Evolutionary conservation across 2,888 invertebrate genomes (phyloP).

Genomic region (Spilosoma lubricipeda): DNA sequence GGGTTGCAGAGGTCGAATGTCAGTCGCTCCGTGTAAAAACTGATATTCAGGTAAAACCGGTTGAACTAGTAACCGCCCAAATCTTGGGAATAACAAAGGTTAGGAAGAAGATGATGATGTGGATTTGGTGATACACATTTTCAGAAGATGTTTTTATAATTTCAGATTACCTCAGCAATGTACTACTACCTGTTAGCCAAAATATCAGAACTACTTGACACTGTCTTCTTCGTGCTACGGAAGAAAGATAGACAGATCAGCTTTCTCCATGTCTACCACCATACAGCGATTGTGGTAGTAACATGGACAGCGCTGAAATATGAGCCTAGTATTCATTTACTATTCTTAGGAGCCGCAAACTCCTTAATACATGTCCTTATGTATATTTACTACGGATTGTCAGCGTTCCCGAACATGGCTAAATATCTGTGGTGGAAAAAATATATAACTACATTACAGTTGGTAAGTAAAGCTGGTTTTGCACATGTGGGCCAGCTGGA

Average conservation of each 20-base stretch:
- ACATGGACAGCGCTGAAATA: constrained; percentile 85
- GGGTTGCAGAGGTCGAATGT: no score
- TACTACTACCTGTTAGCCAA: constrained; percentile 88
- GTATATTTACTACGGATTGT: constrained; percentile 91
- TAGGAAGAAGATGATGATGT: no score
- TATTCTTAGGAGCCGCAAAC: constrained; percentile 35
- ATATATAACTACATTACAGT: constrained; percentile 90
- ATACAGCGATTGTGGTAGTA: constrained; percentile 84
- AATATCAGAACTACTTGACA: constrained; percentile 89
- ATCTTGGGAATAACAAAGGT: no score
- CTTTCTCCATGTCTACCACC: constrained; percentile 94
- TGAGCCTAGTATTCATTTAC: constrained; percentile 33
- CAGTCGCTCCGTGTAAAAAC: no score
- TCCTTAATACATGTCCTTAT: constrained; percentile 89
- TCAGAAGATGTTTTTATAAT: constrained; percentile 11
- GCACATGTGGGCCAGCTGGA: no score
- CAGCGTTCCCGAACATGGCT: constrained; percentile 88
- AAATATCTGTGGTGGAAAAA: constrained; percentile 93
- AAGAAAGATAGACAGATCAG: constrained; percentile 91
- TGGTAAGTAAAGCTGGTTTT: constrained; percentile 77
- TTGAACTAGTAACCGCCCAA: no score
- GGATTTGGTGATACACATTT: not conserved
- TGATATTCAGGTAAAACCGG: no score
- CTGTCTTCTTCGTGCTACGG: constrained; percentile 93
- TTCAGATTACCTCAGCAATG: constrained; percentile 48